phyloP scores from a whole-genome alignment of 2,113 vertebrate genomes.

The Lucifuga dentata region DNA sequence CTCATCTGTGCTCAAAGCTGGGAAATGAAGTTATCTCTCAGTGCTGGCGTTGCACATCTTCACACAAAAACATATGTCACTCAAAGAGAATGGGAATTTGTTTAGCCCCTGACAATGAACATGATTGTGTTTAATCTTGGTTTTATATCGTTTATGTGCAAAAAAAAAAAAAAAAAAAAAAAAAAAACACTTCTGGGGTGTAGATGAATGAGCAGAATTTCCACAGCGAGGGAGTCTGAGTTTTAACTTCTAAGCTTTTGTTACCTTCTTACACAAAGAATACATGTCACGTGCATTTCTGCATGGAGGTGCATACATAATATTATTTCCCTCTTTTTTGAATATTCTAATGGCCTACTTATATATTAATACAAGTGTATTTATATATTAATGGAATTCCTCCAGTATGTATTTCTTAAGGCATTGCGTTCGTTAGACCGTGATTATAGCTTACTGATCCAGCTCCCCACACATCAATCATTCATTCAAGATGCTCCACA shows the following conservation, averaged over 20 bases:
- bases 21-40: conserved; percentile 72
- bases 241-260: conserved; percentile 16
- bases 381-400: conserved; percentile 76
- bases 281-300: conserved; percentile 12
- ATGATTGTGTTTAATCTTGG: conserved; percentile 56
- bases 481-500: conserved; percentile 83
- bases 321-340: conserved; percentile 59
- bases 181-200: conserved; percentile 24
- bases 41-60: conserved; percentile 23
- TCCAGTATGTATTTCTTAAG: conserved; percentile 74
- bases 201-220: conserved; percentile 30
- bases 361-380: conserved; percentile 75
- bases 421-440: conserved; percentile 76
- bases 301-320: conserved; percentile 30
- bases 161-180: conserved; percentile 34
- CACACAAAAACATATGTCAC: conserved; percentile 72
- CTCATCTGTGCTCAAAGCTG: conserved; percentile 75
- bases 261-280: conserved; percentile 29
- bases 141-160: conserved; percentile 23
- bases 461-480: conserved; percentile 85
- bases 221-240: neutral
- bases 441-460: conserved; percentile 81
- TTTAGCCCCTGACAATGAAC: conserved; percentile 71
- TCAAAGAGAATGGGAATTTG: conserved; percentile 72
- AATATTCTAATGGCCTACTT: conserved; percentile 74